Percentiles rank a stretch among this genome's conserved stretches.
These are phyloP conservation scores for Oreortyx pictus DNA, from an alignment of 2,797 vertebrate species.

Conservation along the genomic window DNA sequence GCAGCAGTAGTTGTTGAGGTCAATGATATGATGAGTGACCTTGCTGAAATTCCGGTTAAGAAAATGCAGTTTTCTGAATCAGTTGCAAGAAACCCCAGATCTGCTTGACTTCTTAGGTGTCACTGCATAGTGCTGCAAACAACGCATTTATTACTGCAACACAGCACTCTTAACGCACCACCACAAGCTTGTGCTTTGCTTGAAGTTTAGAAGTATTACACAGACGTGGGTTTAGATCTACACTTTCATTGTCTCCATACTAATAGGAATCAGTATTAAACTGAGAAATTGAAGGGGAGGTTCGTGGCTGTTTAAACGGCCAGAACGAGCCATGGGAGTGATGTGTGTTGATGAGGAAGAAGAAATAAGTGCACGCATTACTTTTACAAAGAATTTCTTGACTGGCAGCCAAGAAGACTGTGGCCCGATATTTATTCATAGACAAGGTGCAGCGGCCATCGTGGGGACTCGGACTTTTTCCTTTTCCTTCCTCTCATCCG, in stretches of 20 bases:
- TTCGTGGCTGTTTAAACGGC: not conserved
- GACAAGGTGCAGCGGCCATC: not conserved
- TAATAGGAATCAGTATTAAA: not conserved
- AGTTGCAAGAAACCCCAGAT: not conserved
- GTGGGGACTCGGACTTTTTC: not conserved
- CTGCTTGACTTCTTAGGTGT: not conserved
- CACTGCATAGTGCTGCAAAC: not conserved
- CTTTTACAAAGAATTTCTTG: constrained; percentile 2
- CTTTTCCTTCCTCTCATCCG: not conserved
- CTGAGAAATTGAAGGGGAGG: not conserved
- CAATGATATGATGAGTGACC: not conserved
- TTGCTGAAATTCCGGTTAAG: not conserved
- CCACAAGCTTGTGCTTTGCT: not conserved
- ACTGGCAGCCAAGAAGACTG: not conserved
- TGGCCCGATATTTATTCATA: not conserved
- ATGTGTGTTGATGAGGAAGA: not conserved
- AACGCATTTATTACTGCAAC: not conserved
- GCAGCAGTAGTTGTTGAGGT: not conserved
- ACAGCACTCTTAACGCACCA: not conserved
- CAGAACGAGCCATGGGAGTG: not conserved
- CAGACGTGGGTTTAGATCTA: not conserved
- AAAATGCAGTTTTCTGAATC: constrained; percentile 2
- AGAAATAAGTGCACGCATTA: constrained; percentile 8
- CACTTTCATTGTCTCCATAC: not conserved
- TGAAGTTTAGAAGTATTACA: not conserved